A percentile compares a stretch with the other conserved stretches of the same genome.
phyloP scores from a whole-genome alignment of 2,888 invertebrate genomes.

The Steinernema carpocapsae region DNA sequence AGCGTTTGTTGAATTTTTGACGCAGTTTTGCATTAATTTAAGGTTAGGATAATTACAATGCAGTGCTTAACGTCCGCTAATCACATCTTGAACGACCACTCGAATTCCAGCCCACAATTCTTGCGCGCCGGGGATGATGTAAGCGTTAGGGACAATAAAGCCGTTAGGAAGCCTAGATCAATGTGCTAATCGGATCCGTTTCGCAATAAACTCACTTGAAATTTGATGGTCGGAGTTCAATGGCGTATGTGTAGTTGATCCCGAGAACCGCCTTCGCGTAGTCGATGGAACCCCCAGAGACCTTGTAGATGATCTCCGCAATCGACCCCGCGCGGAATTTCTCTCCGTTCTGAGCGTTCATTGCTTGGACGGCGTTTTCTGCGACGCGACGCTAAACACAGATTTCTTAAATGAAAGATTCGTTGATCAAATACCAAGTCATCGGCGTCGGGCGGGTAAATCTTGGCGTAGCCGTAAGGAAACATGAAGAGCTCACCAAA shows the following conservation, averaged over 20 bases:
- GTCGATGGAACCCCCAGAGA: slow-evolving; percentile 39
- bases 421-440: slow-evolving; percentile 8
- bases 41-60: no score
- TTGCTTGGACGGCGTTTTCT: slow-evolving; percentile 17
- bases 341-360: slow-evolving; percentile 36
- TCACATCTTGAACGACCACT: no score
- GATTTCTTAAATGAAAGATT: neutral
- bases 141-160: no score
- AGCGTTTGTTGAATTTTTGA: no score
- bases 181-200: no score
- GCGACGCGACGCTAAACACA: slow-evolving; percentile 36
- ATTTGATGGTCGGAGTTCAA: slow-evolving; percentile 39
- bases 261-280: slow-evolving; percentile 38
- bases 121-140: no score
- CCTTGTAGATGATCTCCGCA: slow-evolving; percentile 37
- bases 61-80: no score
- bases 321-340: slow-evolving; percentile 31
- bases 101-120: no score
- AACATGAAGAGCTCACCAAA: slow-evolving; percentile 42
- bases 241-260: slow-evolving; percentile 32
- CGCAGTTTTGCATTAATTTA: no score
- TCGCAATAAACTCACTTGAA: no score
- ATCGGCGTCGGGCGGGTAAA: slow-evolving; percentile 35
- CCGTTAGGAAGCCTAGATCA: no score
- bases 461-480: slow-evolving; percentile 39